Percentiles rank a stretch among this genome's conserved stretches.
Conservation (phyloP, 2,888 invertebrate species). For the Gymnocheta viridis region DNA sequence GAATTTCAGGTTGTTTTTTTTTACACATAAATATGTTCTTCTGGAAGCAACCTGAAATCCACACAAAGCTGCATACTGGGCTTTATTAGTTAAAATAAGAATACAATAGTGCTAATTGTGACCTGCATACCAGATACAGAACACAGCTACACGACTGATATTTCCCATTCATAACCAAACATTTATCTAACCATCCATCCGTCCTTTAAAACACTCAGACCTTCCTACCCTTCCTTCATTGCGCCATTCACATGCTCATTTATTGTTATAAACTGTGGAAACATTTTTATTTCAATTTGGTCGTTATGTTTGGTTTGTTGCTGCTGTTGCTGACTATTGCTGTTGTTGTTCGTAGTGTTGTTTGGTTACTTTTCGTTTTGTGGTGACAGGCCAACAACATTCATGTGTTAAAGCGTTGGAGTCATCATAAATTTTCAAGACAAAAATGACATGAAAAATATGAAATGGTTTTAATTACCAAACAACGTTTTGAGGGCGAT, state of each 20-base stretch:
- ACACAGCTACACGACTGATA: neutral
- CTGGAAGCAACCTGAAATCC: neutral
- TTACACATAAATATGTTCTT: no score
- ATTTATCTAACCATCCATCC: neutral
- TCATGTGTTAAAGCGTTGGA: conserved; percentile 63
- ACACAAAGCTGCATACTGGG: no score
- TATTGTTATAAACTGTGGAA: conserved; percentile 32
- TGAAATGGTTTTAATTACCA: conserved; percentile 65
- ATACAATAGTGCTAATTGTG: conserved; percentile 50
- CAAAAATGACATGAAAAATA: conserved; percentile 61
- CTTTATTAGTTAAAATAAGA: conserved; percentile 6
- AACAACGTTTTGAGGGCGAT: conserved; percentile 26
- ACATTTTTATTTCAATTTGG: conserved; percentile 54
- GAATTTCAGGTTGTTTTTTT: no score
- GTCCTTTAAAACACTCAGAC: conserved; percentile 2
- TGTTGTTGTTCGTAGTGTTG: conserved; percentile 37
- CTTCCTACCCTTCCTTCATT: neutral
- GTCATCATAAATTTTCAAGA: conserved; percentile 65
- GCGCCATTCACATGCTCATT: neutral
- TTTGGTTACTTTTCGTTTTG: conserved; percentile 53
- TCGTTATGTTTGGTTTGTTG: conserved; percentile 33
- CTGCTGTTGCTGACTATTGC: conserved; percentile 7
- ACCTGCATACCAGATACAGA: neutral
- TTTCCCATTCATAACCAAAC: neutral
- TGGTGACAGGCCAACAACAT: conserved; percentile 65